phyloP scores from a whole-genome alignment of 2,888 invertebrate genomes.

The Morinoia aosen region DNA sequence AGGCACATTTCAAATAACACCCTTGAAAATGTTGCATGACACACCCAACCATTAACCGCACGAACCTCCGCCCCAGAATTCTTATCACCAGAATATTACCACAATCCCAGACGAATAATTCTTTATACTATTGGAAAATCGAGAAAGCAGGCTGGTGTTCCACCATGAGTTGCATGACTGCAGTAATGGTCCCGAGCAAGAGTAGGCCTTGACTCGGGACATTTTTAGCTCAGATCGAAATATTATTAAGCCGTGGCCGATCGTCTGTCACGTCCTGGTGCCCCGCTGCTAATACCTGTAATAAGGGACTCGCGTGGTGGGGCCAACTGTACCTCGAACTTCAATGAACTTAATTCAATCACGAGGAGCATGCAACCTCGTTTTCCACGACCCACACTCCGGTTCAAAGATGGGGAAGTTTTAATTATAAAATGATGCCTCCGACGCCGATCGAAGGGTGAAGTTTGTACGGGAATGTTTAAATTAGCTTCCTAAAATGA shows the following conservation, averaged over 20 bases:
- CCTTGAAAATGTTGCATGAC: neutral
- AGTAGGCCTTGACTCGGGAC: neutral
- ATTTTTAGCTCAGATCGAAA: constrained; percentile 27
- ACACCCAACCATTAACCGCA: neutral
- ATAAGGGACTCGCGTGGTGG: neutral
- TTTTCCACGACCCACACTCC: neutral
- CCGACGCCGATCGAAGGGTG: neutral
- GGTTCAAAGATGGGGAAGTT: neutral
- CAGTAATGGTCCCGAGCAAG: neutral
- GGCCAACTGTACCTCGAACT: neutral
- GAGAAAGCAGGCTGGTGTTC: neutral
- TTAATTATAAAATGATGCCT: neutral
- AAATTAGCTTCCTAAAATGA: too few species aligned
- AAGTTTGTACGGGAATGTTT: too few species aligned
- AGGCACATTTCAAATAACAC: neutral
- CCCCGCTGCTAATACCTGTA: neutral
- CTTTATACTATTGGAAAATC: neutral
- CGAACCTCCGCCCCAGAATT: neutral
- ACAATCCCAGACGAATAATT: neutral
- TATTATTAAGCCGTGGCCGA: constrained; percentile 16
- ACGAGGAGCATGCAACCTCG: neutral
- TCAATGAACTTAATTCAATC: constrained; percentile 25
- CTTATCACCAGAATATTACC: neutral
- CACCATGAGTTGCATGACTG: neutral
- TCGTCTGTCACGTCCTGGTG: constrained; percentile 37